phyloP scores from a whole-genome alignment of 2,113 vertebrate genomes.

The Carollia perspicillata region DNA sequence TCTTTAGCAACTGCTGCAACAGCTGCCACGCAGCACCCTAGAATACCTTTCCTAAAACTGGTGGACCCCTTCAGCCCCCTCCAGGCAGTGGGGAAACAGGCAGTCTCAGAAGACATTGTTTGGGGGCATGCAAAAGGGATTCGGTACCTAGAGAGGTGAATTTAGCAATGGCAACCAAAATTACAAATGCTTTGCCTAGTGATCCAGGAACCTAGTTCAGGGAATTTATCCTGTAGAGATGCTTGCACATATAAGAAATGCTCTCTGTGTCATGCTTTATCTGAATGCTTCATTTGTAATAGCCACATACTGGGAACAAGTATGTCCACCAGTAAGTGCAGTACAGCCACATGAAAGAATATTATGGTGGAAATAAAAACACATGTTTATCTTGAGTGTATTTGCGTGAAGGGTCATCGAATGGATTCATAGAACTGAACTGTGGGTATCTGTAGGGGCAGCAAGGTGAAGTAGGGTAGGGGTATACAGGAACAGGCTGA shows the following conservation, averaged over 20 bases:
- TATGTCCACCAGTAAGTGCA: neutral
- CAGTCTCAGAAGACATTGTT: neutral
- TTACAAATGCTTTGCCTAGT: neutral
- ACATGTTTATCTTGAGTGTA: neutral
- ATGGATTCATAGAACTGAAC: neutral
- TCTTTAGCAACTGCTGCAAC: neutral
- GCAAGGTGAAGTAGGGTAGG: neutral
- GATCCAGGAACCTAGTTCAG: neutral
- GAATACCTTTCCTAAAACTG: neutral
- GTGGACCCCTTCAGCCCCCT: neutral
- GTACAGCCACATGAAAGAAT: neutral
- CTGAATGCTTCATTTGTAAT: neutral
- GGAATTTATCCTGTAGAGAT: neutral
- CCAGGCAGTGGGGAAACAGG: neutral
- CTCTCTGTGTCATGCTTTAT: neutral
- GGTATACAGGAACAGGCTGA: neutral
- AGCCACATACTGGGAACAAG: neutral
- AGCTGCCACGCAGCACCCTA: neutral
- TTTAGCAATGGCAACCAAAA: constrained; percentile 1
- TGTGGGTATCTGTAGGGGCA: neutral
- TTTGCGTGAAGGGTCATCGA: neutral
- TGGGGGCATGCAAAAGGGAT: neutral
- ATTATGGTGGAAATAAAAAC: neutral
- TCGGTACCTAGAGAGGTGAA: neutral
- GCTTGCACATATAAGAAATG: neutral